Evolutionary conservation across 2,797 vertebrate genomes (phyloP).

Genomic region (Platyrinchus mystaceus): DNA sequence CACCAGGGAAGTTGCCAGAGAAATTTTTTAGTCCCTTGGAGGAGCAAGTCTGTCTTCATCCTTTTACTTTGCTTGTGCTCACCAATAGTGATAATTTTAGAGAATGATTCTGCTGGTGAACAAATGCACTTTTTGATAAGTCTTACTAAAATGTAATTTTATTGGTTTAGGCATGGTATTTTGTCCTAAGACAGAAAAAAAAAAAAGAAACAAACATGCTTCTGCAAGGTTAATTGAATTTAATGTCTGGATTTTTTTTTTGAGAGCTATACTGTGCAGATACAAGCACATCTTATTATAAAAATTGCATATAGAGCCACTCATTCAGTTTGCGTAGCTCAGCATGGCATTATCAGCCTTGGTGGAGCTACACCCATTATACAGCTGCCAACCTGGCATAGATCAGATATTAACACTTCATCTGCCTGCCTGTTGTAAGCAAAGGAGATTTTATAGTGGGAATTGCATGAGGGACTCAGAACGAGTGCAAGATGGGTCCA

Average conservation of each 20-base stretch:
- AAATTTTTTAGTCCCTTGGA: background rate
- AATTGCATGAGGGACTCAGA: background rate
- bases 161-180: background rate
- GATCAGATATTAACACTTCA: background rate
- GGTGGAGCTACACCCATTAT: background rate
- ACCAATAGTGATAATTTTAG: background rate
- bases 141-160: background rate
- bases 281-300: background rate
- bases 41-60: background rate
- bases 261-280: background rate
- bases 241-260: background rate
- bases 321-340: background rate
- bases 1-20: background rate
- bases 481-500: background rate
- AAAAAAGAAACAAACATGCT: background rate
- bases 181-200: background rate
- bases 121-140: background rate
- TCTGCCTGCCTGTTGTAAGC: background rate
- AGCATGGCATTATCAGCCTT: background rate
- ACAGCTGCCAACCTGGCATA: background rate
- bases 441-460: background rate
- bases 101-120: background rate
- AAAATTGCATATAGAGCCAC: background rate
- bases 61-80: background rate
- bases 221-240: background rate